phyloP scores from a whole-genome alignment of 2,888 invertebrate genomes.

The Coelopa pilipes region DNA sequence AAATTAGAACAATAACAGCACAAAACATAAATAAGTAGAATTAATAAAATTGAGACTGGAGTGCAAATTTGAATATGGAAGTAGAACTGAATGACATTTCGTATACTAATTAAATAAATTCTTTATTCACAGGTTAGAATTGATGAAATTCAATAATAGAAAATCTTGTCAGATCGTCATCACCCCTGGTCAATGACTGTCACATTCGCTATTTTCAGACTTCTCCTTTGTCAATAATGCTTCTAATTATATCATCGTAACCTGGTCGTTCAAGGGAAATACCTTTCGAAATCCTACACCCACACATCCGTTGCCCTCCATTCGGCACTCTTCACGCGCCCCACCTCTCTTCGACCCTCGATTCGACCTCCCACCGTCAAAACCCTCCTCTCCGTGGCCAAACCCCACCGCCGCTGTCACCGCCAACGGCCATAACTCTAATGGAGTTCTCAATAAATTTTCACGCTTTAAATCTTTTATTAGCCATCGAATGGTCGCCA shows the following conservation, averaged over 20 bases:
- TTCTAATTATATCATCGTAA: not conserved
- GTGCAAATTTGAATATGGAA: too few species aligned
- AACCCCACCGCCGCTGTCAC: not conserved
- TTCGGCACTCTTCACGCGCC: not conserved
- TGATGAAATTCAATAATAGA: too few species aligned
- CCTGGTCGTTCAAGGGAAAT: not conserved
- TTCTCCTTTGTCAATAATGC: not conserved
- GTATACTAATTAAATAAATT: too few species aligned
- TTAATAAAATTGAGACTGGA: too few species aligned
- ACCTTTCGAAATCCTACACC: not conserved
- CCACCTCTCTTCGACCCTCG: not conserved
- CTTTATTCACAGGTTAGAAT: too few species aligned
- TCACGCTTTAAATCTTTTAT: slow-evolving; percentile 53
- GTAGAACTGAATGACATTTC: too few species aligned
- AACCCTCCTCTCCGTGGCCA: not conserved
- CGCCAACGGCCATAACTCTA: slow-evolving; percentile 53
- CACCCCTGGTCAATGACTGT: too few species aligned
- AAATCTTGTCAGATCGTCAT: too few species aligned
- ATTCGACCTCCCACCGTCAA: not conserved
- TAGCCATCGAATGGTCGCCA: slow-evolving; percentile 47
- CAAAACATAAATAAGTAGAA: too few species aligned
- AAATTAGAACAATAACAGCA: too few species aligned
- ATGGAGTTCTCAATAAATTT: slow-evolving; percentile 58
- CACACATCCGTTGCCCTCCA: not conserved
- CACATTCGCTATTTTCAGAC: too few species aligned